These are phyloP conservation scores for Eurypyga helias DNA, from an alignment of 2,113 vertebrate species.

Conservation along the genomic window DNA sequence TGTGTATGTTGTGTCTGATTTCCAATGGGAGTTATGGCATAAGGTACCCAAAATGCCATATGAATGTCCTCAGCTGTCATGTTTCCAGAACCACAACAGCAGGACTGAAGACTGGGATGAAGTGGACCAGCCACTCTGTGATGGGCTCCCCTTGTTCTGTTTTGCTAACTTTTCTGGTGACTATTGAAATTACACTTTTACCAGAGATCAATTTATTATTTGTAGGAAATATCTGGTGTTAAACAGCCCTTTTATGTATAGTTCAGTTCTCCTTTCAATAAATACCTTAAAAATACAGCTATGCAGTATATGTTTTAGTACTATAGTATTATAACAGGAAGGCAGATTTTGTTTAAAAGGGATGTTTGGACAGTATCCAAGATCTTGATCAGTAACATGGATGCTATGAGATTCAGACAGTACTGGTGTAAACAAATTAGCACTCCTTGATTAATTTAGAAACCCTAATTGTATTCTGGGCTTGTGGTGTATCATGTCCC, in stretches of 20 bases:
- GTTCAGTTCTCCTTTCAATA: neutral
- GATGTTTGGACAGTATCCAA: neutral
- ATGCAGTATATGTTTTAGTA: neutral
- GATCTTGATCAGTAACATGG: conserved; percentile 6
- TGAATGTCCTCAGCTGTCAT: neutral
- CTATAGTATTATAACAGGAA: neutral
- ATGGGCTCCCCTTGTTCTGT: neutral
- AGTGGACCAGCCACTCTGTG: neutral
- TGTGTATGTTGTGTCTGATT: neutral
- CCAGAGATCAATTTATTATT: neutral
- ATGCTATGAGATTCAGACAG: neutral
- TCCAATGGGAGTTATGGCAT: neutral
- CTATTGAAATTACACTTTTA: neutral
- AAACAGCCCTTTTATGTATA: neutral
- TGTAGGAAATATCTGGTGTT: neutral
- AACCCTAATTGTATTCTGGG: conserved; percentile 29
- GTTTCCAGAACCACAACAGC: neutral
- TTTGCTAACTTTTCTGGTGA: neutral
- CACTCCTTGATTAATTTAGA: conserved; percentile 22
- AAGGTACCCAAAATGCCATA: neutral
- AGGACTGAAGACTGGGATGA: neutral
- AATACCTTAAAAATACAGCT: neutral
- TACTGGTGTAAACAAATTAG: conserved; percentile 51
- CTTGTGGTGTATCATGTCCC: neutral
- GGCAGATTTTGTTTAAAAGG: neutral